phyloP scores from a whole-genome alignment of 2,888 invertebrate genomes.

The Nezara viridula region DNA sequence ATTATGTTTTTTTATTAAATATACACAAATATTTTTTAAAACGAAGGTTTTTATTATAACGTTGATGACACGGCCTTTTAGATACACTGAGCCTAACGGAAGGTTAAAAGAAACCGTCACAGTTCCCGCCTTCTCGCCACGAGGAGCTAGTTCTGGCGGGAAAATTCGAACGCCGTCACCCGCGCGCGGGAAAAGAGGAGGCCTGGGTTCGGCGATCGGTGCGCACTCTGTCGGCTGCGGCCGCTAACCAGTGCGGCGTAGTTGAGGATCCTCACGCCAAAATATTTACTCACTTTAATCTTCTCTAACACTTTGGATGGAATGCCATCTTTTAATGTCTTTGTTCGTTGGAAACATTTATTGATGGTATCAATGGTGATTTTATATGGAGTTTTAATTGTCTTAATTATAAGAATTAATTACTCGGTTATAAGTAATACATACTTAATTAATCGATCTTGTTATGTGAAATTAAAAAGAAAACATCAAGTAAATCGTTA shows the following conservation, averaged over 20 bases:
- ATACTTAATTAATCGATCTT: no score
- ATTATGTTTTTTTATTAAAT: no score
- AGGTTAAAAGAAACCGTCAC: slow-evolving; percentile 13
- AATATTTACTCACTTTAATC: slow-evolving; percentile 22
- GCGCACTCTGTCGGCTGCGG: not conserved
- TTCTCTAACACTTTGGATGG: not conserved
- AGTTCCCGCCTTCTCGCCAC: not conserved
- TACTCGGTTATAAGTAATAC: no score
- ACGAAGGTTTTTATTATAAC: no score
- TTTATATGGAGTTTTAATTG: no score
- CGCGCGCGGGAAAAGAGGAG: not conserved
- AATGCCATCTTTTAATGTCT: not conserved
- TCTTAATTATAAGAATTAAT: no score
- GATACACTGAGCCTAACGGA: not conserved
- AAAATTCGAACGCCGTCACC: slow-evolving; percentile 15
- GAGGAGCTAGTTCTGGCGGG: not conserved
- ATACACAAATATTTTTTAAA: no score
- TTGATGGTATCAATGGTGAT: not conserved
- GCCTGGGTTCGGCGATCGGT: not conserved
- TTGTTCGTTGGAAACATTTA: not conserved
- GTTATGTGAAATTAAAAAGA: no score
- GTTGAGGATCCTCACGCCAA: not conserved
- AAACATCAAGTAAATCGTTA: no score
- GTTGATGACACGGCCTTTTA: not conserved
- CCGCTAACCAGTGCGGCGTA: not conserved